phyloP scores from a whole-genome alignment of 2,888 invertebrate genomes.

The Polietes domitor region DNA sequence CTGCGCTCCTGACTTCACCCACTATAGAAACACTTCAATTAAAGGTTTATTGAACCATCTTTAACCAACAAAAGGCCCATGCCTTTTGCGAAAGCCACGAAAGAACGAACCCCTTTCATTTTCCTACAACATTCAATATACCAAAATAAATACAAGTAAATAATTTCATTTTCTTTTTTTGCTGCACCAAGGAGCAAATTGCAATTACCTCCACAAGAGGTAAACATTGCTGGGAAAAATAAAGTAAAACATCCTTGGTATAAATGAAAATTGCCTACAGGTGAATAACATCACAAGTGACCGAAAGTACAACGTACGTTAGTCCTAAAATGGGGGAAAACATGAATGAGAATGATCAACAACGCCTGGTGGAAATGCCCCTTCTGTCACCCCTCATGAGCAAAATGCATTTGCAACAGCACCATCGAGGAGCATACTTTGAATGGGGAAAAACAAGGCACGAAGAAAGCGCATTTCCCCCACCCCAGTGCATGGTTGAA shows the following conservation, averaged over 20 bases:
- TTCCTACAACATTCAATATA: slow-evolving; percentile 44
- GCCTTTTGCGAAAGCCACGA: neutral
- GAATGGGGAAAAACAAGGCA: slow-evolving; percentile 6
- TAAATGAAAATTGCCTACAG: slow-evolving; percentile 71
- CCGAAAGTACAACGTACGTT: slow-evolving; percentile 69
- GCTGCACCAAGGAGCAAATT: slow-evolving; percentile 49
- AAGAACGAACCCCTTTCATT: slow-evolving; percentile 60
- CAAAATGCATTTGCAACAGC: slow-evolving; percentile 46
- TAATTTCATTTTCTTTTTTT: slow-evolving; percentile 38
- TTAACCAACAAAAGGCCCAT: neutral
- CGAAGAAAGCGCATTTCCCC: neutral
- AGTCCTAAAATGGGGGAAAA: slow-evolving; percentile 46
- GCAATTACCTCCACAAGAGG: slow-evolving; percentile 52
- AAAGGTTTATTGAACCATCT: slow-evolving; percentile 63
- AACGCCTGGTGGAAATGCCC: neutral
- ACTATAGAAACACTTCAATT: too few species aligned
- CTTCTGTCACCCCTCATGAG: slow-evolving; percentile 24
- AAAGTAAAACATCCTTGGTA: slow-evolving; percentile 52
- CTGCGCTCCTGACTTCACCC: too few species aligned
- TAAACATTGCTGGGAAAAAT: neutral
- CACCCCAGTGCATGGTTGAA: neutral
- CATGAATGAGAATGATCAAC: slow-evolving; percentile 31
- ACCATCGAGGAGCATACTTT: neutral
- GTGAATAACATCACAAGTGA: slow-evolving; percentile 78
- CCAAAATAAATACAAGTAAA: slow-evolving; percentile 67